Evolutionary conservation across 2,797 vertebrate species (phyloP), one percentile per base, ranked within the genome.

Genomic region (Geotrypetes seraphini): DNA sequence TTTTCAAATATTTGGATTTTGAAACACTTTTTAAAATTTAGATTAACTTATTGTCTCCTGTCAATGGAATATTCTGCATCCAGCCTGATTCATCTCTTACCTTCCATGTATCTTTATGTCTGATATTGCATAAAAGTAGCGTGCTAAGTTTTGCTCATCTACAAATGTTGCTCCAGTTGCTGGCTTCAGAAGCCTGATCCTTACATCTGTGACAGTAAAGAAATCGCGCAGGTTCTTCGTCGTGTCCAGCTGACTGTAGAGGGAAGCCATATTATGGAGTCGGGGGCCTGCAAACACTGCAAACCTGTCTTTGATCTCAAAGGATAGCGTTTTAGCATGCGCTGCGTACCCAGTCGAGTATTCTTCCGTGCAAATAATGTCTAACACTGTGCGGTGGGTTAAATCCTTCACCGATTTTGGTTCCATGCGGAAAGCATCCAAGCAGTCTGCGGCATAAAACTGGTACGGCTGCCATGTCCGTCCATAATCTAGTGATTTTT

Each of bases 331-430:
- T 78, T 97, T 99, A 61, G 92, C 94, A 28, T 96, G 83, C 61
- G 94, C 92, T 59, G 89, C 90, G 10, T 97, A 97, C 22, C 93
- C 90, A 1, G 90, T 83, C 7, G 94, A 97, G 60, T 99, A 99
- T 40, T 97, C 92, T 79, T 99, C 95, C 3, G 95, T 99, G 74
- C 95, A 99, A 81, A 99, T 97, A 53, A 99, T 97, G 80, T 97
- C 91, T 63, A 97, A 75, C 46, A 97, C 84, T 0, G 92, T 91
- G 20, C 86, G 79, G 72, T 96, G 89, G 3, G 90, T 89, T 57
- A 99, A 81, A 68, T 97, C 94, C 64, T 82, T 87, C 53, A 86
- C 90, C 0, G 90, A 90, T 73, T 96, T 96, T 40, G 95, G 85
- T 60, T 99, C 95, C 95, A 99, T 99, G 48, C 90, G 89, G 50